phyloP scores from a whole-genome alignment of 2,113 vertebrate species.

The Rhadina sibilatrix region DNA sequence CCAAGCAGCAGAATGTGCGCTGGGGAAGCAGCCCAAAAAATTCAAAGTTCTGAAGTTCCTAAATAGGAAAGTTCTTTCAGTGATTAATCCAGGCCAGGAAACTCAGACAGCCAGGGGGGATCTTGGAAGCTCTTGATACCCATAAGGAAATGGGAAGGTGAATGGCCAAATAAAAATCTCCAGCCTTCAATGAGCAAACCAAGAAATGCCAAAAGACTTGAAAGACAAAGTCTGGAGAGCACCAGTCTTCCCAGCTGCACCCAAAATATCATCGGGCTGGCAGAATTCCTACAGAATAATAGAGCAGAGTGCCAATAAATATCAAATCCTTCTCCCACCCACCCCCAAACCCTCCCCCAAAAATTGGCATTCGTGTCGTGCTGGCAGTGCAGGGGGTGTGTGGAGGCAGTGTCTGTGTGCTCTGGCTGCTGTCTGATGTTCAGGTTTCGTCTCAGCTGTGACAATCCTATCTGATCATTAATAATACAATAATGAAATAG shows the following conservation, averaged over 20 bases:
- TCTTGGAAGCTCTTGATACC: not conserved
- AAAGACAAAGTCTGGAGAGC: not conserved
- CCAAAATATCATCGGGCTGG: not conserved
- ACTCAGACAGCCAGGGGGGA: fast-evolving
- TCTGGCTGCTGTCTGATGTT: constrained; percentile 38
- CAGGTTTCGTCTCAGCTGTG: constrained; percentile 59
- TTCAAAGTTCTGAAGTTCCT: not conserved
- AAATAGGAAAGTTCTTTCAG: not conserved
- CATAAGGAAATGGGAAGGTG: not conserved
- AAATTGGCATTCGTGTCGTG: fast-evolving
- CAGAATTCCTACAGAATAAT: fast-evolving
- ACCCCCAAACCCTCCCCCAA: no score
- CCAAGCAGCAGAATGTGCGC: not conserved
- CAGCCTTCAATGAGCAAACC: not conserved
- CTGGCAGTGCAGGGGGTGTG: not conserved
- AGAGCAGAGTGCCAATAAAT: not conserved
- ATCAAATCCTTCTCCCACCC: not conserved
- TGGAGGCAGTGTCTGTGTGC: not conserved
- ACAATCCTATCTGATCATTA: constrained; percentile 79
- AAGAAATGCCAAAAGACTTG: not conserved
- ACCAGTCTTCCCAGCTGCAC: not conserved
- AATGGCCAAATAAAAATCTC: not conserved
- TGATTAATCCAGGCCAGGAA: not conserved
- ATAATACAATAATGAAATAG: constrained; percentile 79
- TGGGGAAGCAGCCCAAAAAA: not conserved